phyloP scores from a whole-genome alignment of 1,140 invertebrate species.

The Yoshiicerus persimilis region DNA sequence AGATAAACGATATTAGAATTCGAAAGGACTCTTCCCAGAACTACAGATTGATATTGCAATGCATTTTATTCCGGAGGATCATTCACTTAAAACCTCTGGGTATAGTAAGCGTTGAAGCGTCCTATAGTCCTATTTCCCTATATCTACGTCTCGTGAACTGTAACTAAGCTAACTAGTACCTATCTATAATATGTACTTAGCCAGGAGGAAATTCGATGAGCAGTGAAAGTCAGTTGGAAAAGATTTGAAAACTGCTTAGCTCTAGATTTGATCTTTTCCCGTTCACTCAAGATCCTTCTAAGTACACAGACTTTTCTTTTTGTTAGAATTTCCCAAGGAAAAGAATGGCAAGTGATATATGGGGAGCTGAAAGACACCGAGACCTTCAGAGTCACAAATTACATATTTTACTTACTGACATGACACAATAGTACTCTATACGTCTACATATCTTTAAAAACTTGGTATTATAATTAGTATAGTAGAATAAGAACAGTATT shows the following conservation, averaged over 20 bases:
- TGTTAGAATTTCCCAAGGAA: background rate
- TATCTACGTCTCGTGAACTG: background rate
- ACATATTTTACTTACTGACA: background rate
- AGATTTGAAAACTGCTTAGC: background rate
- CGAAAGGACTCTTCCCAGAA: background rate
- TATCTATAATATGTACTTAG: background rate
- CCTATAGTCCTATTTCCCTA: too few relatives aligned
- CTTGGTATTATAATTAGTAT: too few relatives aligned
- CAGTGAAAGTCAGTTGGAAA: background rate
- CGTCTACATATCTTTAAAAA: background rate
- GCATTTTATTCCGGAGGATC: background rate
- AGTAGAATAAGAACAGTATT: background rate
- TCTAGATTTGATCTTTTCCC: background rate
- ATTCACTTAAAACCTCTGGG: background rate
- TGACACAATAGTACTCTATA: background rate
- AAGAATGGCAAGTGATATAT: background rate
- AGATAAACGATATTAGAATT: background rate
- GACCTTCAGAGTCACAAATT: background rate
- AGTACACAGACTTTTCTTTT: background rate
- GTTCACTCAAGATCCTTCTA: background rate
- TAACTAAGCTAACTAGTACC: background rate
- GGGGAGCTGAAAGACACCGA: background rate
- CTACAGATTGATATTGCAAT: background rate
- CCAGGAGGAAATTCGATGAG: background rate
- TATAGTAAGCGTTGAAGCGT: background rate